A percentile compares a stretch with the other conserved stretches of the same genome.
Conservation (phyloP, 2,113 vertebrate species). For the Pseudorectes ferrugineus region DNA sequence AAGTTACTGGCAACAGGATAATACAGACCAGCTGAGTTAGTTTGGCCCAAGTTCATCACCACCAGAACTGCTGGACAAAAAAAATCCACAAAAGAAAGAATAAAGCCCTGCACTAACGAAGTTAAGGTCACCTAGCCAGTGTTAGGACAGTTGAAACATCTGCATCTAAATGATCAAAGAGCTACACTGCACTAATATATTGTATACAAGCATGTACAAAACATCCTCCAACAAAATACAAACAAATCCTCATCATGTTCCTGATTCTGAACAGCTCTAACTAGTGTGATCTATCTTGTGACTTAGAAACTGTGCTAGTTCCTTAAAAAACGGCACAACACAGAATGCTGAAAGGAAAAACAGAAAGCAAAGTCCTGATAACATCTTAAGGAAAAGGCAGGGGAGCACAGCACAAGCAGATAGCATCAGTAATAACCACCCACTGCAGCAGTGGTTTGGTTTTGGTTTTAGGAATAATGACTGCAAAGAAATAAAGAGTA, state of each 20-base stretch:
- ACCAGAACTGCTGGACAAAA: neutral
- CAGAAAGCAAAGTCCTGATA: neutral
- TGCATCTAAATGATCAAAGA: neutral
- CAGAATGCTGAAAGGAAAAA: neutral
- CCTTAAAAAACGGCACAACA: neutral
- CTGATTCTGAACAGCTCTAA: neutral
- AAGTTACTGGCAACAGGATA: neutral
- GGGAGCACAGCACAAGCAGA: neutral
- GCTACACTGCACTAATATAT: neutral
- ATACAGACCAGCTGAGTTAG: conserved; percentile 18
- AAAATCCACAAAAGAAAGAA: neutral
- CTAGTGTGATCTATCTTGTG: neutral
- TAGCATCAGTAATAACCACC: conserved; percentile 1
- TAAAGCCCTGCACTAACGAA: neutral
- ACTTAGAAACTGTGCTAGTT: neutral
- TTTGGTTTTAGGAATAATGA: neutral
- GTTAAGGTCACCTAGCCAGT: conserved; percentile 22
- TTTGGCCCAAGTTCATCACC: neutral
- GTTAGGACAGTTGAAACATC: neutral
- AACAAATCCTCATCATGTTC: neutral
- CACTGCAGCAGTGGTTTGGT: neutral
- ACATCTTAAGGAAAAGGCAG: neutral
- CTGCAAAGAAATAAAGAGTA: neutral
- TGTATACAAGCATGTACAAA: neutral
- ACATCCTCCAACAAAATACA: neutral